Evolutionary conservation across 2,113 vertebrate species (phyloP).

Genomic region (Corythaeola cristata): DNA sequence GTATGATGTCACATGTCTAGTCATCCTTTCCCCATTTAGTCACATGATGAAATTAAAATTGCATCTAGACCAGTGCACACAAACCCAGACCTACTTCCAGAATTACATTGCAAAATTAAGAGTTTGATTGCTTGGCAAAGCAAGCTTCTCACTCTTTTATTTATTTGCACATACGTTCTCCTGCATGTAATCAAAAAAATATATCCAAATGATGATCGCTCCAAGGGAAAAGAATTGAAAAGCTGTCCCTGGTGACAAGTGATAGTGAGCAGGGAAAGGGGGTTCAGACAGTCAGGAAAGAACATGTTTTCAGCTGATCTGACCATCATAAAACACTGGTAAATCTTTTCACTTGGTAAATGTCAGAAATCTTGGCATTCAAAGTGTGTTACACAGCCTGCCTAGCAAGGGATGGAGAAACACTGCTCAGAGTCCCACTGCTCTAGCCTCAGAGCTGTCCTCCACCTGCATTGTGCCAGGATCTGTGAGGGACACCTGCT

Average conservation of each 20-base stretch:
- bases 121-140: background rate
- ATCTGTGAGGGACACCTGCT: fast-evolving
- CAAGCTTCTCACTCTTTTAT: background rate
- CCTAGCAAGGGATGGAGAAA: background rate
- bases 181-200: background rate
- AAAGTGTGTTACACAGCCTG: background rate
- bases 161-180: background rate
- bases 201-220: background rate
- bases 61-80: background rate
- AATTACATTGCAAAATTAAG: background rate
- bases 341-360: background rate
- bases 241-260: background rate
- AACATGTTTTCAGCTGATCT: background rate
- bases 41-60: slow-evolving; percentile 38
- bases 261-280: background rate
- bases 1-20: background rate
- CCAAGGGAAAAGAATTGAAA: background rate
- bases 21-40: background rate
- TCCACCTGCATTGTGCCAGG: background rate
- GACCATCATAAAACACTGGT: background rate
- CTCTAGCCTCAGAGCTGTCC: background rate
- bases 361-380: background rate
- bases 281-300: background rate
- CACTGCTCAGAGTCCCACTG: background rate
- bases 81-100: background rate